phyloP scores from a whole-genome alignment of 2,113 vertebrate species.

The Rhinolophus sinicus region DNA sequence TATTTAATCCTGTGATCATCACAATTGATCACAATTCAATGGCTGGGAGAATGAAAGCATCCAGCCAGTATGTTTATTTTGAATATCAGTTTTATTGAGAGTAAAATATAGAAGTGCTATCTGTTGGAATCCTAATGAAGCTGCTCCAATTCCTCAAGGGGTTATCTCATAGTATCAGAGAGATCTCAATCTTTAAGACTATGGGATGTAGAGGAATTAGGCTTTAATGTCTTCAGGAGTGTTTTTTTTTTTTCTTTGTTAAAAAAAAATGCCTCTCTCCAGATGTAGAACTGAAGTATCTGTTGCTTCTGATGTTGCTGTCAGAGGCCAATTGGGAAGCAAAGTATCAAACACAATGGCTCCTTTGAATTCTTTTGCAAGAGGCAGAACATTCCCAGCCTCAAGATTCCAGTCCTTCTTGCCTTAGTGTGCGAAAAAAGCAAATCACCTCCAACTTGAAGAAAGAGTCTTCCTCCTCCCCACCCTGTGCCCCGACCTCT shows the following conservation, averaged over 20 bases:
- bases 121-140: slow-evolving; percentile 26
- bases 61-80: slow-evolving; percentile 5
- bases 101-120: slow-evolving; percentile 24
- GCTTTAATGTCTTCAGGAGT: slow-evolving; percentile 50
- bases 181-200: slow-evolving; percentile 65
- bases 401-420: slow-evolving; percentile 63
- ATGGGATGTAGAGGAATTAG: slow-evolving; percentile 59
- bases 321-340: slow-evolving; percentile 65
- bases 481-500: slow-evolving; percentile 48
- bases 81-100: slow-evolving; percentile 27
- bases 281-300: slow-evolving; percentile 71
- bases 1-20: neutral
- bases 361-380: slow-evolving; percentile 73
- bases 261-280: slow-evolving; percentile 63
- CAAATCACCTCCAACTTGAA: slow-evolving; percentile 62
- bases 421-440: slow-evolving; percentile 58
- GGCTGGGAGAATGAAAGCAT: neutral
- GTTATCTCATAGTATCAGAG: slow-evolving; percentile 39
- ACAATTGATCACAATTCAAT: neutral
- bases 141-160: slow-evolving; percentile 4
- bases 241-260: neutral
- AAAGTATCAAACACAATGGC: slow-evolving; percentile 67
- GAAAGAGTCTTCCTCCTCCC: slow-evolving; percentile 70
- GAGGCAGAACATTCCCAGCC: slow-evolving; percentile 65
- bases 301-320: slow-evolving; percentile 73